Evolutionary conservation across 2,113 vertebrate genomes (phyloP).

Genomic region (Emydura subglobosa): DNA sequence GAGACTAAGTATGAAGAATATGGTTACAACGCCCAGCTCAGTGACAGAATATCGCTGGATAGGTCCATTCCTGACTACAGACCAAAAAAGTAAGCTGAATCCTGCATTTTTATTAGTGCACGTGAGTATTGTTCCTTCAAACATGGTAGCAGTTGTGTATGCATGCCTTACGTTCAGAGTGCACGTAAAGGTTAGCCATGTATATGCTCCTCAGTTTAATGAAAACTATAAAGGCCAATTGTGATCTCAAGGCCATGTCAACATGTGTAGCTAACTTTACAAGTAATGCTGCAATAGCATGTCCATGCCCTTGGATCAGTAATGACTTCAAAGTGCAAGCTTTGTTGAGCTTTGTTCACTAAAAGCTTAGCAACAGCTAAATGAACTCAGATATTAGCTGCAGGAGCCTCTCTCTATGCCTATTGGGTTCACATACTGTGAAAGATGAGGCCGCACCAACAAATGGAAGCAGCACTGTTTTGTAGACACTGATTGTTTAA

Average conservation of each 20-base stretch:
- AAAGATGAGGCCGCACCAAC: neutral
- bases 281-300: neutral
- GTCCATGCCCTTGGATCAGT: neutral
- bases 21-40: constrained; percentile 97
- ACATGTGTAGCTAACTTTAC: neutral
- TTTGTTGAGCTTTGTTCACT: neutral
- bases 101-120: neutral
- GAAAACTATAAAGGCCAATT: neutral
- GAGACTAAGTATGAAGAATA: constrained; percentile 95
- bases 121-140: neutral
- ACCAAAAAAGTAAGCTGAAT: constrained; percentile 91
- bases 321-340: neutral
- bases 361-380: neutral
- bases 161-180: neutral
- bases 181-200: neutral
- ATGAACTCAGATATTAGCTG: neutral
- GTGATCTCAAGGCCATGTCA: neutral
- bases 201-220: neutral
- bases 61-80: constrained; percentile 97
- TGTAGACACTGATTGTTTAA: neutral
- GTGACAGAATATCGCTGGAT: constrained; percentile 97
- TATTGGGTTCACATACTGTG: fast-evolving
- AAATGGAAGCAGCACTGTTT: neutral
- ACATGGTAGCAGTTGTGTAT: neutral
- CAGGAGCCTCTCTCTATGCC: neutral